Evolutionary conservation across 2,113 vertebrate genomes (phyloP).

Genomic region (Bathybates hornii): DNA sequence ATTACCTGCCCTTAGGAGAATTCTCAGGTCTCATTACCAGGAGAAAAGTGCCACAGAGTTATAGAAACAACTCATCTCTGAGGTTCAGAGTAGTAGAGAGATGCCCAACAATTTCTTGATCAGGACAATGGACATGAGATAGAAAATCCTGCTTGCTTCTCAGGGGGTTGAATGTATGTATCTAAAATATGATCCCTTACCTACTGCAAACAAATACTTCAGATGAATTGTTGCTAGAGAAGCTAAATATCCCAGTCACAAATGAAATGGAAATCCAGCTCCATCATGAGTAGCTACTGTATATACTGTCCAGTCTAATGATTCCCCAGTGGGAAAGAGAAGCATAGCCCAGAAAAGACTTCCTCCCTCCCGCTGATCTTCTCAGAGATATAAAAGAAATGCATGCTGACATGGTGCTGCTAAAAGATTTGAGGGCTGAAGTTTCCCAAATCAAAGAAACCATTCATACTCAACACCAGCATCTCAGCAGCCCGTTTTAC

Average conservation of each 20-base stretch:
- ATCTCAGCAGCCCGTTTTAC: background rate
- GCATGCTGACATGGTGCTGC: background rate
- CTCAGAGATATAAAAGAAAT: background rate
- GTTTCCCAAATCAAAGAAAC: background rate
- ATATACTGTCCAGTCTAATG: background rate
- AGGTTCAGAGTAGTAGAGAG: background rate
- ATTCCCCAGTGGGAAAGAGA: background rate
- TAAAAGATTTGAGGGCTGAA: background rate
- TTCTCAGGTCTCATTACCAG: background rate
- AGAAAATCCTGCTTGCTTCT: background rate
- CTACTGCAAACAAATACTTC: background rate
- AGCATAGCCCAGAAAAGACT: background rate
- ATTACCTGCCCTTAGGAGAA: background rate
- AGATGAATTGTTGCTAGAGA: background rate
- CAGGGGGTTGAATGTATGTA: background rate
- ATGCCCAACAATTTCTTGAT: background rate
- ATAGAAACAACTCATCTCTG: background rate
- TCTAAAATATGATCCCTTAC: background rate
- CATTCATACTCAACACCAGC: background rate
- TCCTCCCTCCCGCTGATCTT: background rate
- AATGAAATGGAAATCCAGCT: background rate
- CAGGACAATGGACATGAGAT: background rate
- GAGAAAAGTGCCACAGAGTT: background rate
- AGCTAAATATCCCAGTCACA: background rate
- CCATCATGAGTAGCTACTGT: background rate